These are phyloP conservation scores for Vulpes lagopus DNA, from an alignment of 2,113 vertebrate species.

Conservation along the genomic window DNA sequence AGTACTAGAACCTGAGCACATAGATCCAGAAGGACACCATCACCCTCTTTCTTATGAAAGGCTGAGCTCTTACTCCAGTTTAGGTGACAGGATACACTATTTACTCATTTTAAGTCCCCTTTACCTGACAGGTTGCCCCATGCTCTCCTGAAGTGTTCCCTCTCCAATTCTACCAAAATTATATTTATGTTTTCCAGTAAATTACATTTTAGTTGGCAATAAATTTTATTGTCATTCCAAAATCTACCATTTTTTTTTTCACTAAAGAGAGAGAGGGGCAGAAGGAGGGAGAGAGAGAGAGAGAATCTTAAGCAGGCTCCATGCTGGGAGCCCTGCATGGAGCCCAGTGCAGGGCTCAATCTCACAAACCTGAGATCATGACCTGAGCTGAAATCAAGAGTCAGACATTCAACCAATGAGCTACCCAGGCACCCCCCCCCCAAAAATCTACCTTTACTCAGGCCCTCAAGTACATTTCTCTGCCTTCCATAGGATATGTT, in stretches of 20 bases:
- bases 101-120: background rate
- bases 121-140: background rate
- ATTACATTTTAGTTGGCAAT: background rate
- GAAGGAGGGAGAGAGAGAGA: background rate
- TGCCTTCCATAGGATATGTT: background rate
- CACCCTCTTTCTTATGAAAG: background rate
- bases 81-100: background rate
- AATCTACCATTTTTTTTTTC: constrained; percentile 6
- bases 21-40: background rate
- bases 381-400: background rate
- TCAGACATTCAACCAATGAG: background rate
- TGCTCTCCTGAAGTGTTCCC: background rate
- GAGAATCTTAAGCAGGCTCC: background rate
- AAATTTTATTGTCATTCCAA: background rate
- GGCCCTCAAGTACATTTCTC: background rate
- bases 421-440: background rate
- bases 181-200: background rate
- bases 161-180: constrained; percentile 29
- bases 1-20: background rate
- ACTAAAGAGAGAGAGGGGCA: background rate
- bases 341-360: background rate
- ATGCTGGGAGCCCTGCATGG: too few species aligned
- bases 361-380: background rate
- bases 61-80: background rate
- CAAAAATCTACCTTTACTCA: constrained; percentile 1